Conservation (phyloP, 2,113 vertebrate species). For the Neolamprologus hecqui region DNA sequence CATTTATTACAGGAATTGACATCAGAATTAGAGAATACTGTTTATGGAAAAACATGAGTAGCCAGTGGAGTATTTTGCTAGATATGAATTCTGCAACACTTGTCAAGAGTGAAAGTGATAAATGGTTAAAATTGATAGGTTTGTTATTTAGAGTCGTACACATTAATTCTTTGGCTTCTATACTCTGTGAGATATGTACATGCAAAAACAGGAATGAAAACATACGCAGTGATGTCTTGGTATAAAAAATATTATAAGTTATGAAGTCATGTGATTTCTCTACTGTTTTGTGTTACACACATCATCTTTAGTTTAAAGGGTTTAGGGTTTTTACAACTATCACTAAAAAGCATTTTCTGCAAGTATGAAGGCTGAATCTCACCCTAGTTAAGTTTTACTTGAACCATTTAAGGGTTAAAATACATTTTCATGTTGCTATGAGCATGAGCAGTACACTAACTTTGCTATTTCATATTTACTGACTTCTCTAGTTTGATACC, state of each 20-base stretch:
- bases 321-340: background rate
- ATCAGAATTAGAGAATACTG: background rate
- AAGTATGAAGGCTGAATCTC: background rate
- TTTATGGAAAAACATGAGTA: background rate
- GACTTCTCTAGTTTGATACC: conserved; percentile 20
- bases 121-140: background rate
- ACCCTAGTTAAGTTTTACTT: background rate
- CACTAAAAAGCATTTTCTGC: background rate
- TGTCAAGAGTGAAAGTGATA: background rate
- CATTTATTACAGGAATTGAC: background rate
- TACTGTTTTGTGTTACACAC: background rate
- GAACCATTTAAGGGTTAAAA: background rate
- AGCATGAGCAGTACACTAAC: background rate
- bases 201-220: background rate
- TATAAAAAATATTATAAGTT: background rate
- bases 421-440: background rate
- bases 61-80: background rate
- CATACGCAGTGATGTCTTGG: background rate
- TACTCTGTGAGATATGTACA: background rate
- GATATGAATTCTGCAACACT: background rate
- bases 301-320: background rate
- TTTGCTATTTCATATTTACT: background rate
- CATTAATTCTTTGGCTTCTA: background rate
- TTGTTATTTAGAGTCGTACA: background rate
- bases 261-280: background rate